Base-by-base conservation (phyloP, 2,113 vertebrate species). In the Dipodomys spectabilis region DNA sequence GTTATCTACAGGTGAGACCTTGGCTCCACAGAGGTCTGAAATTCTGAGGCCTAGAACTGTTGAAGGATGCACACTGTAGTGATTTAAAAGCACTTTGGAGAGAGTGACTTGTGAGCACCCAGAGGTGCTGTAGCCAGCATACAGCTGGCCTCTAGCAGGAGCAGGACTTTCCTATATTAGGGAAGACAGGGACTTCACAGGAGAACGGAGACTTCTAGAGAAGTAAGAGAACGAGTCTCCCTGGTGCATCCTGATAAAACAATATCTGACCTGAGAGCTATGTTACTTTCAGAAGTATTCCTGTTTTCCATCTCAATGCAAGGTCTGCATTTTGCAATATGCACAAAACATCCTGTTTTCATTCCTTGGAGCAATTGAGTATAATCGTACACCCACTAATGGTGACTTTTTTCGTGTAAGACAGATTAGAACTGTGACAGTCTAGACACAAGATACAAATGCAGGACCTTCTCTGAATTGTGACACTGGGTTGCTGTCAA, bases 331-430 rank as follows among this genome's bases (percentile, higher is more conserved):
- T 91, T 65, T 53, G 1, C n/a, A n/a, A 7, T 44, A 9, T 79
- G 10, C 69, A 68, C 35, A 68, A 95, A 74, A 87, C 35, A 71
- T 44, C 20, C 0, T 89, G 44, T 81, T 91, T 92, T 87, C 45
- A 90, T 79, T 89, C 67, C 72, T 88, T 68, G 39, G 69, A 90
- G 25, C 65, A 77, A 32, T 77, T 0, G 1, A 27, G 84, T 97
- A 71, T 78, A 91, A 84, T 92, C 92, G 83, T 79, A 93, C 20
- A 45, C 68, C 62, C 13, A 53, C 27, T n/a, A 60, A 57, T 72
- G 91, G 67, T 86, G 91, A 44, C 86, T 85, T 94, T 89, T 94
- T 91, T 44, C 60, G 65, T 74, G 23, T 68, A 90, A 92, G 30
- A 90, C 87, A 68, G 60, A 79, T 91, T 93, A 92, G 25, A 90